A percentile compares a stretch with the other conserved stretches of the same genome.
These are phyloP conservation scores for Sinopyrophorus schimmeli DNA, from an alignment of 2,888 invertebrate species.

Conservation along the genomic window DNA sequence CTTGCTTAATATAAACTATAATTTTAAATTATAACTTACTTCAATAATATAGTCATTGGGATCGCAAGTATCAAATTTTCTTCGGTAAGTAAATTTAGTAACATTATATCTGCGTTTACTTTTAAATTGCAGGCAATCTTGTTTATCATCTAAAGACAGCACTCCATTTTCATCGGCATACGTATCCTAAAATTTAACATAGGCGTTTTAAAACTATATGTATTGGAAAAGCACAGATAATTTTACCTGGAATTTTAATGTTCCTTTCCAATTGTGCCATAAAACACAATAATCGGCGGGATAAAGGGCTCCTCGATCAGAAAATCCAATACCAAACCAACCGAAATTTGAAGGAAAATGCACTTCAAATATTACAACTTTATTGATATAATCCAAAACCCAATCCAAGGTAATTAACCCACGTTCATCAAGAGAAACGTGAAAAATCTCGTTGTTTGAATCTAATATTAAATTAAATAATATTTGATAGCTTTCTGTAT, in stretches of 20 bases:
- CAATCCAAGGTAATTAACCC: slow-evolving; percentile 55
- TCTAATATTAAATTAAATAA: too few relatives aligned
- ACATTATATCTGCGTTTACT: slow-evolving; percentile 58
- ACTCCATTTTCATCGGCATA: slow-evolving; percentile 70
- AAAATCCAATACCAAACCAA: slow-evolving; percentile 89
- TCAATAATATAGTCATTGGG: slow-evolving; percentile 73
- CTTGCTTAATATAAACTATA: slow-evolving; percentile 3
- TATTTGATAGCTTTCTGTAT: neutral
- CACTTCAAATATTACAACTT: slow-evolving; percentile 58
- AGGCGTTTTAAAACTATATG: too few relatives aligned
- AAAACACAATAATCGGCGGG: slow-evolving; percentile 82
- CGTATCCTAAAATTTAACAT: too few relatives aligned
- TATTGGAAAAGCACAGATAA: too few relatives aligned
- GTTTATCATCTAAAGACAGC: slow-evolving; percentile 68
- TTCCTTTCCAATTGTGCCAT: slow-evolving; percentile 72
- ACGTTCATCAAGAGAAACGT: slow-evolving; percentile 52
- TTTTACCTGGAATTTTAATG: slow-evolving; percentile 60
- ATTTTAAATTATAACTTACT: slow-evolving; percentile 55
- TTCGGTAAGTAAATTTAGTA: slow-evolving; percentile 71
- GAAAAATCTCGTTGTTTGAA: slow-evolving; percentile 43
- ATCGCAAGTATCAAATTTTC: slow-evolving; percentile 87
- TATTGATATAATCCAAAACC: slow-evolving; percentile 55
- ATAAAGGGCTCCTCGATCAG: slow-evolving; percentile 72
- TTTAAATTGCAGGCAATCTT: slow-evolving; percentile 72
- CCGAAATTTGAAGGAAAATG: slow-evolving; percentile 57